Evolutionary conservation across 2,888 invertebrate species (phyloP).

Genomic region (Drosophila kanekoi): DNA sequence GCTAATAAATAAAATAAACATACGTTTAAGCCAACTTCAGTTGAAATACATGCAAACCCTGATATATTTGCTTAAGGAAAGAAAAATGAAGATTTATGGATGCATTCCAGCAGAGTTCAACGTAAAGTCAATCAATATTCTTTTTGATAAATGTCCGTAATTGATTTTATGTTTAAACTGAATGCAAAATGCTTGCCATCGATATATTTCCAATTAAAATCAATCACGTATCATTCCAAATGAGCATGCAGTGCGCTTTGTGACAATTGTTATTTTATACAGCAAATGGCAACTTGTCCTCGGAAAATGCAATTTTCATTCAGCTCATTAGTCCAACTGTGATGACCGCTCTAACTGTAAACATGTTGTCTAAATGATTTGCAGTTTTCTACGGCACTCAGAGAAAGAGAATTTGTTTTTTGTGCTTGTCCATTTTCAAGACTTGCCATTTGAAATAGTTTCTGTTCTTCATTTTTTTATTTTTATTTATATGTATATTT

Average conservation of each 20-base stretch:
- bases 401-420: not conserved
- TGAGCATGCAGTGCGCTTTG: not conserved
- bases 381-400: slow-evolving; percentile 2
- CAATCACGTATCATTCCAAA: not conserved
- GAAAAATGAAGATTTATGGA: not conserved
- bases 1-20: too few species aligned
- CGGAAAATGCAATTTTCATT: slow-evolving; percentile 12
- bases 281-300: slow-evolving; percentile 1
- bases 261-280: not conserved
- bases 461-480: not conserved
- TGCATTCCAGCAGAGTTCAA: not conserved
- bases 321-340: slow-evolving; percentile 12
- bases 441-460: slow-evolving; percentile 29
- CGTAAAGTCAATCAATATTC: not conserved
- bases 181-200: not conserved
- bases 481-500: slow-evolving; percentile 12
- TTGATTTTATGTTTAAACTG: not conserved
- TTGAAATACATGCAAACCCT: not conserved
- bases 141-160: not conserved
- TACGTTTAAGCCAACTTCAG: not conserved
- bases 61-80: not conserved
- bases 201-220: not conserved
- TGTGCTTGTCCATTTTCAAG: slow-evolving; percentile 15
- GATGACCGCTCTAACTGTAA: not conserved
- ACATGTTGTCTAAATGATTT: slow-evolving; percentile 1